Evolutionary conservation across 2,797 vertebrate species (phyloP).

Genomic region (Propithecus perrieri): DNA sequence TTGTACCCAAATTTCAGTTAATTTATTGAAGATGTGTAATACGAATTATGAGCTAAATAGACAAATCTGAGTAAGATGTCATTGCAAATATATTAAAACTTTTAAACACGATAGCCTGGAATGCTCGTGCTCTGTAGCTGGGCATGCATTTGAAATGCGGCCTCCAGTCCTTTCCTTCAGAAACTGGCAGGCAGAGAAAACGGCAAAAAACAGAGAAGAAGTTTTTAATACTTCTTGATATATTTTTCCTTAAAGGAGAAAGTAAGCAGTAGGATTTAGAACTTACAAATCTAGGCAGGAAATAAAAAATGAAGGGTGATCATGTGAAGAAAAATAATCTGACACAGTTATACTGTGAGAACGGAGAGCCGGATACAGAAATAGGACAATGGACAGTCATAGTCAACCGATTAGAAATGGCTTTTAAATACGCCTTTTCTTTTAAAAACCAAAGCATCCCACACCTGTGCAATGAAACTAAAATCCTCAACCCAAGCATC

Average conservation of each 20-base stretch:
- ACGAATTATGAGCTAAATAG: not conserved
- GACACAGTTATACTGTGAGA: not conserved
- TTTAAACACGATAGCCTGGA: not conserved
- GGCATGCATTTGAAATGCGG: not conserved
- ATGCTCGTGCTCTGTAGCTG: not conserved
- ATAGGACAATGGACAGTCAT: not conserved
- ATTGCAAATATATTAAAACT: not conserved
- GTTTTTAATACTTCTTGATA: not conserved
- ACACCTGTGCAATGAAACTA: not conserved
- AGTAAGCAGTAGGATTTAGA: not conserved
- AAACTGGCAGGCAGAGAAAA: not conserved
- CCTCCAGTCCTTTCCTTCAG: not conserved
- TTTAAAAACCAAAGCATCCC: not conserved
- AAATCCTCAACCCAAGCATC: not conserved
- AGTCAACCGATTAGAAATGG: not conserved
- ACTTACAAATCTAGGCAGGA: conserved; percentile 16
- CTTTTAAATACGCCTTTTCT: not conserved
- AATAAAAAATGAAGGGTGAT: conserved; percentile 36
- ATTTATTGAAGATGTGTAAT: not conserved
- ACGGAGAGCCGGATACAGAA: not conserved
- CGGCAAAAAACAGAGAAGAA: not conserved
- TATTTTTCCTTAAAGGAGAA: conserved; percentile 21
- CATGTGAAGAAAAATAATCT: conserved; percentile 49
- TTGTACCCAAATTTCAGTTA: not conserved
- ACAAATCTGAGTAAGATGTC: not conserved